Base-by-base conservation (phyloP, 1,140 invertebrate species). In the Cotesia chilonis region DNA sequence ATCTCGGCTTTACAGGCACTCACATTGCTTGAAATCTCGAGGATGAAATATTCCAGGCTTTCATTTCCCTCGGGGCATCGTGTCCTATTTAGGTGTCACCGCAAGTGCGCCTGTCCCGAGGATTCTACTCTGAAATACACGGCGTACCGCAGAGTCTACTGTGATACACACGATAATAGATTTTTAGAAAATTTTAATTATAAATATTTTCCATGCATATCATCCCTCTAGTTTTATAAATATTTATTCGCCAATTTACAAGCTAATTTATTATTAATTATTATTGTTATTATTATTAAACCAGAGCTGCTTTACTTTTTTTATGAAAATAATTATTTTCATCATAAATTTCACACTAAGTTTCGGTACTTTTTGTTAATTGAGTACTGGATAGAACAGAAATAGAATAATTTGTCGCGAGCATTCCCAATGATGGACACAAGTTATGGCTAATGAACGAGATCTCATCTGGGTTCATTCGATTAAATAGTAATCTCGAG, bases 401-500 rank as follows among this genome's bases (percentile, higher is more conserved):
- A 28, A 28, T 28, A 28, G 28, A 28, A 28, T 47, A 47, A 5
- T 6, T 57, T 57, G 54, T 20, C 64, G 51, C 38, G 3, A 28
- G 65, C 38, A 28, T 36, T 52, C 35, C 4, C 41, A 35, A 67
- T 38, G 55, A 60, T 69, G 38, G 68, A 69, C 71, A 63, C 57
- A 55, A 70, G 68, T 68, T 69, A 71, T 68, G 41, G 66, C 59
- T 75, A 72, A 75, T 69, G 35, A 67, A 70, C 67, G 70, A 75
- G 41, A 47, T 47, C 41, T 75, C 69, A 61, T 61, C 28, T 38
- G 55, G 60, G 54, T 63, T 72, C 60, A 75, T 72, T 75, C 67
- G 65, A 75, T 75, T 75, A 75, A 51, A 41, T 28, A 54, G 64
- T 72, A 75, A 75, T 75, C 69, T 61, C 66, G 65, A 64, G 65